These are phyloP conservation scores for Momotus momota DNA, from an alignment of 2,797 vertebrate genomes.

Conservation along the genomic window DNA sequence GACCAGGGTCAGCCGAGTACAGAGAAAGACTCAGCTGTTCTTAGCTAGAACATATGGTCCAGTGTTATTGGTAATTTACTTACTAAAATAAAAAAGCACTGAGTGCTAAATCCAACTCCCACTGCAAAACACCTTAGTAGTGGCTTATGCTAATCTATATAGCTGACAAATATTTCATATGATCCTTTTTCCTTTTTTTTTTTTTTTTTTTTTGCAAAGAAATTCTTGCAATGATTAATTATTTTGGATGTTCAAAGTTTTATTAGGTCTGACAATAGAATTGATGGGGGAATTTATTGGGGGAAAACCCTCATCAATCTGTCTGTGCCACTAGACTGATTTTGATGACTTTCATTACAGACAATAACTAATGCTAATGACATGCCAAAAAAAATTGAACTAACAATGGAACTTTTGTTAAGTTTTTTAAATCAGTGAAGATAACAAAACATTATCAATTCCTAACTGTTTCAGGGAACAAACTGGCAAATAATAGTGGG, in stretches of 20 bases:
- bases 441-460: neutral
- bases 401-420: neutral
- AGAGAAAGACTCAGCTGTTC: conserved; percentile 73
- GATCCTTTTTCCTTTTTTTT: neutral
- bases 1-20: conserved; percentile 66
- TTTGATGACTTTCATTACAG: neutral
- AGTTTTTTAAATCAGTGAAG: neutral
- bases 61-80: conserved; percentile 63
- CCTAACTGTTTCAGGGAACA: neutral
- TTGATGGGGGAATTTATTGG: neutral
- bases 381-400: neutral
- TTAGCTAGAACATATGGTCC: conserved; percentile 70
- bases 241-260: neutral
- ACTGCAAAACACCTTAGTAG: neutral
- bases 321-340: neutral
- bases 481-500: neutral
- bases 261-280: neutral
- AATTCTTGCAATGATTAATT: neutral
- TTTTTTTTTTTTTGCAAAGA: neutral
- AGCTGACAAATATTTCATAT: neutral
- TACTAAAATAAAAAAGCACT: conserved; percentile 49
- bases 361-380: neutral
- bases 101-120: conserved; percentile 42
- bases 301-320: neutral
- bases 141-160: neutral